Percentiles rank a stretch among this genome's conserved stretches.
Conservation (phyloP, 2,797 vertebrate genomes). For the Phrynocephalus vlangalii region DNA sequence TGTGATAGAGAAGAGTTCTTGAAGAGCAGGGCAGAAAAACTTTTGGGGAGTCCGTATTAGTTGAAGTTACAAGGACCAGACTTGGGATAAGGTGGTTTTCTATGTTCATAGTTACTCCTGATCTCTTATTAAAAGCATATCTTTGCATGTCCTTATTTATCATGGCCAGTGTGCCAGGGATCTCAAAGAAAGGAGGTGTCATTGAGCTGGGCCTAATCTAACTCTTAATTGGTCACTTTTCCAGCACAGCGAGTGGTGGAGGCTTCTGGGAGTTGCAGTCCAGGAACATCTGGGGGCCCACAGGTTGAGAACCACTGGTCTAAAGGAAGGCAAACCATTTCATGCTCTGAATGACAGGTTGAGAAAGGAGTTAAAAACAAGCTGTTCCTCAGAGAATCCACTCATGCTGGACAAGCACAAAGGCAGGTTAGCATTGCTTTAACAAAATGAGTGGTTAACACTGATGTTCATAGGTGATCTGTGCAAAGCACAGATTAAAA, state of each 20-base stretch:
- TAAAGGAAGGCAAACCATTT: not conserved
- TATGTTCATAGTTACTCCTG: not conserved
- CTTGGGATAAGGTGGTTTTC: not conserved
- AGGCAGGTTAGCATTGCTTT: not conserved
- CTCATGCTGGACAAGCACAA: not conserved
- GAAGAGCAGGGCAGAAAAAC: not conserved
- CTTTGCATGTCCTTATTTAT: not conserved
- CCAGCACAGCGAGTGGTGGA: too few species aligned
- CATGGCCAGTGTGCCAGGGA: not conserved
- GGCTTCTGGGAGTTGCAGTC: too few species aligned
- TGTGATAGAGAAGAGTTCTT: not conserved
- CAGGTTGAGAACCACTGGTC: too few species aligned
- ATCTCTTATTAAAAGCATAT: not conserved
- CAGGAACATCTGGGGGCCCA: too few species aligned
- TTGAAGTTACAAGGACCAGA: too few species aligned
- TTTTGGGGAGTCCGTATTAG: not conserved
- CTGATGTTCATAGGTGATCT: not conserved
- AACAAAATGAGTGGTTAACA: not conserved
- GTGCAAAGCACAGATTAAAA: not conserved
- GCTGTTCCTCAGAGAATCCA: not conserved
- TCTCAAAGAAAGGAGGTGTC: not conserved
- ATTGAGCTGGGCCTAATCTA: not conserved
- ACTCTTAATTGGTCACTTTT: not conserved
- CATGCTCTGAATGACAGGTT: not conserved
- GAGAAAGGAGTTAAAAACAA: not conserved